A percentile compares a stretch with the other conserved stretches of the same genome.
Conservation (phyloP, 2,113 vertebrate species). For the Hippocampus guttulatus region DNA sequence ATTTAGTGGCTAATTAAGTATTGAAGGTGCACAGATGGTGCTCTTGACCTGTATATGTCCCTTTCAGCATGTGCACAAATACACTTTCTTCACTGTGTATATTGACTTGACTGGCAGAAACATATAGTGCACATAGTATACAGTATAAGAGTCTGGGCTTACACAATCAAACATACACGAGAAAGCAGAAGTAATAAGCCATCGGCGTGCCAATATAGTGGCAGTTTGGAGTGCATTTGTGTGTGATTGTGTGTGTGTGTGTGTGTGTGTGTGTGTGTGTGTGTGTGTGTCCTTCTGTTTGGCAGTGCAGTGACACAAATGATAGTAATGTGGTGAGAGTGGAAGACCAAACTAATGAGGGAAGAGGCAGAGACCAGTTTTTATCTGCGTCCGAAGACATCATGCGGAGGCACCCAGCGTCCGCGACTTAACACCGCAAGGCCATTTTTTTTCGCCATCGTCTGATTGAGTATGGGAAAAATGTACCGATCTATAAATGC, state of each 20-base stretch:
- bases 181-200: slow-evolving; percentile 28
- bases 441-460: slow-evolving; percentile 48
- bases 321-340: slow-evolving; percentile 19
- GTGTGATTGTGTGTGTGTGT: slow-evolving; percentile 15
- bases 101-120: background rate
- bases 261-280: slow-evolving; percentile 20
- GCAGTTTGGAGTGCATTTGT: slow-evolving; percentile 17
- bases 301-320: slow-evolving; percentile 42
- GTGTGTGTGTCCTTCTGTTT: slow-evolving; percentile 20
- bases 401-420: slow-evolving; percentile 46
- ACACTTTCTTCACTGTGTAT: background rate
- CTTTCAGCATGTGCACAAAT: background rate
- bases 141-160: background rate
- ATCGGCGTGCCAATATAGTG: slow-evolving; percentile 16
- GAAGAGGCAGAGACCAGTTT: slow-evolving; percentile 40
- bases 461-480: slow-evolving; percentile 13
- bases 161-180: background rate
- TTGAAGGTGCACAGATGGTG: slow-evolving; percentile 1
- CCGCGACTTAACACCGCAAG: slow-evolving; percentile 27
- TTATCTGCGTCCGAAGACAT: slow-evolving; percentile 43
- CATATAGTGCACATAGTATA: background rate
- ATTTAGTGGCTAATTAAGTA: slow-evolving; percentile 10
- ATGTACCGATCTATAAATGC: slow-evolving; percentile 34
- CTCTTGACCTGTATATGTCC: slow-evolving; percentile 3
- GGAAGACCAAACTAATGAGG: slow-evolving; percentile 34